Percentiles rank a stretch among this genome's conserved stretches.
Conservation (phyloP, 1,140 invertebrate species). For the Pseudobourletiella spinata region DNA sequence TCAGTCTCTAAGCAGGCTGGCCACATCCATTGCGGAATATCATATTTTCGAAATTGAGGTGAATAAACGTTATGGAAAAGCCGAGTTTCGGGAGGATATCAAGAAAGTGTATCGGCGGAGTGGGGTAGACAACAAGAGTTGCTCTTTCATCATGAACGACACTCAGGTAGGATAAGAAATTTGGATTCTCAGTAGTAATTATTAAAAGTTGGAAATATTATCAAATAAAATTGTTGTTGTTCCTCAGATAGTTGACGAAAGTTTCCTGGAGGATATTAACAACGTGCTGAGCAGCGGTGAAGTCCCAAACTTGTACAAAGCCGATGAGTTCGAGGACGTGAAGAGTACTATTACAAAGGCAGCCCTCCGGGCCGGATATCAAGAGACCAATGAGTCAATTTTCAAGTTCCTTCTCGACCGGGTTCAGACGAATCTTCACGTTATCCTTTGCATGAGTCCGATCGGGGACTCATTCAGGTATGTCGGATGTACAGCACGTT, state of each 20-base stretch:
- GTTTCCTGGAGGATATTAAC: constrained; percentile 78
- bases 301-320: constrained; percentile 70
- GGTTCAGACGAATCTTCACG: constrained; percentile 64
- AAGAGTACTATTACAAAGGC: constrained; percentile 56
- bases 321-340: constrained; percentile 74
- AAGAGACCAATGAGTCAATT: constrained; percentile 56
- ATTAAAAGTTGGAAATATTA: too few relatives aligned
- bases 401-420: constrained; percentile 66
- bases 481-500: too few relatives aligned
- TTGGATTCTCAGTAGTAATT: too few relatives aligned
- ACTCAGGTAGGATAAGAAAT: constrained; percentile 53
- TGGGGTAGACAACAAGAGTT: constrained; percentile 63
- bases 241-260: constrained; percentile 57
- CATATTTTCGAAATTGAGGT: constrained; percentile 67
- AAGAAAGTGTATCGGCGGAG: constrained; percentile 62
- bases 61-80: constrained; percentile 60
- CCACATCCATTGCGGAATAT: constrained; percentile 68
- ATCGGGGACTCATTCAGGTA: constrained; percentile 60
- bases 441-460: constrained; percentile 75
- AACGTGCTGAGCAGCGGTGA: constrained; percentile 77
- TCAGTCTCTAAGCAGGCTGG: constrained; percentile 63
- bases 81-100: constrained; percentile 73
- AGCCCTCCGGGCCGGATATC: constrained; percentile 53
- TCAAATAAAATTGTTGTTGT: too few relatives aligned
- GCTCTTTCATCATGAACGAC: constrained; percentile 72